Base-by-base conservation (phyloP, 1,140 invertebrate genomes). In the Helicoverpa zea region DNA sequence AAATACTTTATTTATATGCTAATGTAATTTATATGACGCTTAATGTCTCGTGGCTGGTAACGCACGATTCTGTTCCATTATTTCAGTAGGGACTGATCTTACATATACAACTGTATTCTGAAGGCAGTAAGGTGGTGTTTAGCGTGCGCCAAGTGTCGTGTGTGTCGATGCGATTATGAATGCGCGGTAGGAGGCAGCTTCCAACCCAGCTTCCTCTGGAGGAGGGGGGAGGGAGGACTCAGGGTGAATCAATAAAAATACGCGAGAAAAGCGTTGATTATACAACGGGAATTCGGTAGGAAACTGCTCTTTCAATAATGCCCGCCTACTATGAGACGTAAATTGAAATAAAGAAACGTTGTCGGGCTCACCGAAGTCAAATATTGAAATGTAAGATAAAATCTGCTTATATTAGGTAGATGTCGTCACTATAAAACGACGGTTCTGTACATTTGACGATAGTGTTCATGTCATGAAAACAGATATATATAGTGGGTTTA, bases 1-100 rank as follows among this genome's bases (percentile, higher is more conserved):
- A 94, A 94, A 94, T 95, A 93, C 92, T 95, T 95, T 95, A 95
- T 95, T 94, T 95, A 95, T 94, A 95, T 95, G 94, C 91, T 94
- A 95, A 95, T 95, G 92, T 95, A 94, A 95, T 94, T 95, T 95
- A 95, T 95, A 95, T 94, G 92, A 94, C 91, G 91, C 89, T 95
- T 95, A 95, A 94, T 94, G 93, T 95, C 92, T 94, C 88, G 87
- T 93, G 88, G 89, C 86, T 93, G 91, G 93, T 94, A 94, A 93
- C 91, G 92, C 93, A 95, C 93, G 92, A 94, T 92, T 92, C 87
- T 88, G 87, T 83, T 93, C 90, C 89, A 92, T 92, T 94, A 91
- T 92, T 92, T 91, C 88, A 89, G 87, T 58, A 58, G 47, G 51
- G 52, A 30, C 54, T 54, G 7, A 64, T 43, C 80, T 23, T 23